Evolutionary conservation across 2,113 vertebrate species (phyloP), one percentile per base, ranked within the genome.

Genomic region (Barnardius zonarius): DNA sequence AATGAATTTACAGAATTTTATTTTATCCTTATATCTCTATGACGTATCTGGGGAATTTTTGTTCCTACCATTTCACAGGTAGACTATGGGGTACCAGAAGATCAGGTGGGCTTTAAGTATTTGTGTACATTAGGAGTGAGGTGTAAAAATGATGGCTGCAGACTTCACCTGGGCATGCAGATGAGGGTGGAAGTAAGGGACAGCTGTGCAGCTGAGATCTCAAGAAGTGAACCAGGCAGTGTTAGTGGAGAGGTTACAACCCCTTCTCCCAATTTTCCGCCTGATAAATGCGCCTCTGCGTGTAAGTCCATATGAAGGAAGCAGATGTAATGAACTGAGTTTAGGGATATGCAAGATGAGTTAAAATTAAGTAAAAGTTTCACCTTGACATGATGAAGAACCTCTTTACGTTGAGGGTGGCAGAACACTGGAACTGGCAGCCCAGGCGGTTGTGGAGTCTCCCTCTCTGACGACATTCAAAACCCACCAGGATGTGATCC

Each of bases 161-260:
- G 74, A 39, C 1, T 3, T 61, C 7, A 41, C 20, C 57, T 51
- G 52, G 19, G 27, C 0, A 0, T 17, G 30, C 1, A 6, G 12
- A 14, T 15, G 17, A 67, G 27, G 13, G 25, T 59, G 27, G n/a
- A 43, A 44, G n/a, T 57, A 35, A 88, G 57, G 68, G 33, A 15
- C 49, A 68, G 27, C 31, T 68, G 43, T 33, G 37, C 19, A 51
- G 28, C 6, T 24, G 44, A 44, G 59, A 44, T 31, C 66, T 76
- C 39, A 61, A 31, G 18, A 63, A 41, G 33, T 68, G 52, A 88
- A 67, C 19, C 33, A 68, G 22, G 57, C 14, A 39, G 17, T 46
- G 14, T 25, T 73, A 44, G 15, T 37, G 39, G 55, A 79, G 19
- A 31, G 23, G 3, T 52, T 68, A 8, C 43, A 76, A 19, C 5